phyloP scores from a whole-genome alignment of 2,797 vertebrate genomes.

The Gymnocypris eckloni region DNA sequence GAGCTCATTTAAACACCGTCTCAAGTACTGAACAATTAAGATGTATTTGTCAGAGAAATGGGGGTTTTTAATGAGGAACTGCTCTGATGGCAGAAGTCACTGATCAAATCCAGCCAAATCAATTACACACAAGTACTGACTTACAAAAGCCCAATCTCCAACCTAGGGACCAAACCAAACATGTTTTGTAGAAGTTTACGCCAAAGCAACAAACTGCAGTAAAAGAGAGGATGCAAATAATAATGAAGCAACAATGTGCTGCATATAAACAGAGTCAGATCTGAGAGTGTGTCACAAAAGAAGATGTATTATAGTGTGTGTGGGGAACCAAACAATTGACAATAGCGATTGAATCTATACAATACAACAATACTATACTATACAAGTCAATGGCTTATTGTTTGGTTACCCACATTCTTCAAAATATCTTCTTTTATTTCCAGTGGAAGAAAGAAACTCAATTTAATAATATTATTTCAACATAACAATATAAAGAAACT shows the following conservation, averaged over 20 bases:
- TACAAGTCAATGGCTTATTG: not conserved
- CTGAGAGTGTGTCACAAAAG: not conserved
- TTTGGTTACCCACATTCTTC: not conserved
- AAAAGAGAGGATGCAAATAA: not conserved
- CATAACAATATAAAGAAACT: not conserved
- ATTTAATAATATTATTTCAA: not conserved
- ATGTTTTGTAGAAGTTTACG: not conserved
- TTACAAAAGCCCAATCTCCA: not conserved
- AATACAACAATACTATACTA: not conserved
- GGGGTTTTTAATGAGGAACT: conserved; percentile 76
- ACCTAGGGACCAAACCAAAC: not conserved
- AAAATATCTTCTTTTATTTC: not conserved
- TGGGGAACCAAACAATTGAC: not conserved
- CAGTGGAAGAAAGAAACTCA: not conserved
- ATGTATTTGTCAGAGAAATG: conserved; percentile 82
- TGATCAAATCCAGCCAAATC: conserved; percentile 40
- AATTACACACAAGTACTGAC: conserved; percentile 2
- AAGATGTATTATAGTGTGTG: not conserved
- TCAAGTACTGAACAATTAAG: conserved; percentile 81
- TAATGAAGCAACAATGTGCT: not conserved
- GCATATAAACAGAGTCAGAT: not conserved
- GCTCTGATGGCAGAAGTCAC: conserved; percentile 70
- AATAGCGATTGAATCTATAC: not conserved
- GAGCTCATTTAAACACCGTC: conserved; percentile 77
- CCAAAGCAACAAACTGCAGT: not conserved